phyloP scores from a whole-genome alignment of 2,113 vertebrate species.

The Anser cygnoides region DNA sequence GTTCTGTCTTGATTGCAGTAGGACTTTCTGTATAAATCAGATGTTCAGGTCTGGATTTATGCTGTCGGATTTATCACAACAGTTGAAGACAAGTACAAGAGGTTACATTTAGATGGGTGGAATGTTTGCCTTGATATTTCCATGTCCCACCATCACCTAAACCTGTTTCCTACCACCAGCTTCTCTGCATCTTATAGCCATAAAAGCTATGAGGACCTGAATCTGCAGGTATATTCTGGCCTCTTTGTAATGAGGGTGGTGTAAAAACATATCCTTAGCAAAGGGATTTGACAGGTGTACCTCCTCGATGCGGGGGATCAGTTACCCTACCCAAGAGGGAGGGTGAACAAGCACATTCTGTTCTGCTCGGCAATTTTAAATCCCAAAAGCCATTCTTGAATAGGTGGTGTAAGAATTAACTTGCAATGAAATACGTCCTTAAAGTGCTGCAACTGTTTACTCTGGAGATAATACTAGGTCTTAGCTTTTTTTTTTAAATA shows the following conservation, averaged over 20 bases:
- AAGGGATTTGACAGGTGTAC: not conserved
- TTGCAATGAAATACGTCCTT: not conserved
- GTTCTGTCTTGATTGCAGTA: not conserved
- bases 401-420: not conserved
- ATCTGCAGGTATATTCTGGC: not conserved
- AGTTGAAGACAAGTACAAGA: not conserved
- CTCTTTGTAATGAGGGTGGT: not conserved
- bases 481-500: not conserved
- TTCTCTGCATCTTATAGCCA: not conserved
- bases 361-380: not conserved
- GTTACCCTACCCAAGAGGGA: not conserved
- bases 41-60: not conserved
- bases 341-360: not conserved
- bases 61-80: not conserved
- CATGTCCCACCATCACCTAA: not conserved
- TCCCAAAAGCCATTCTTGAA: not conserved
- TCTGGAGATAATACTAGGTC: not conserved
- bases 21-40: not conserved
- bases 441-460: not conserved
- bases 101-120: not conserved
- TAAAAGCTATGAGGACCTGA: not conserved
- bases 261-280: not conserved
- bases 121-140: not conserved
- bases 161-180: not conserved
- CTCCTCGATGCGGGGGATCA: accelerated